Evolutionary conservation across 1,140 invertebrate genomes (phyloP).

Genomic region (Penaeus japonicus): DNA sequence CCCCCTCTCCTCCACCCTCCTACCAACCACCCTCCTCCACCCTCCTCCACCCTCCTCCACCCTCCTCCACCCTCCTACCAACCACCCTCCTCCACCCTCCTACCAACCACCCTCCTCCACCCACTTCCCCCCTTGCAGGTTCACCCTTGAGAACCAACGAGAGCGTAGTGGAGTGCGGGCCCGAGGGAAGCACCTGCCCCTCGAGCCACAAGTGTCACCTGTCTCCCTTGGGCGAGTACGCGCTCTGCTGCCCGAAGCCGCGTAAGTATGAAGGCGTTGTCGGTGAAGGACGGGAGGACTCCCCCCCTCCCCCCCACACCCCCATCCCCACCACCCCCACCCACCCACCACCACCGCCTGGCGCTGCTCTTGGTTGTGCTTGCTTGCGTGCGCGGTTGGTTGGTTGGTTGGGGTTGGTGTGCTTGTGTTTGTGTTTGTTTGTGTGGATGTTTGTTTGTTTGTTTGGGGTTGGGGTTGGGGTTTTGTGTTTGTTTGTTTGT

Average conservation of each 20-base stretch:
- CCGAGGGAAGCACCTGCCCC: slow-evolving; percentile 77
- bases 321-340: not conserved
- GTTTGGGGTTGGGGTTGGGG: too few relatives aligned
- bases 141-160: slow-evolving; percentile 63
- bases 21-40: not conserved
- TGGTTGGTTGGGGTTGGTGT: too few relatives aligned
- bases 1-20: too few relatives aligned
- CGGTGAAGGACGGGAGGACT: not conserved
- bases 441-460: too few relatives aligned
- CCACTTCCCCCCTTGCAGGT: slow-evolving; percentile 60
- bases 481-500: too few relatives aligned
- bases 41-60: not conserved
- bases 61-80: not conserved
- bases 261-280: slow-evolving; percentile 64
- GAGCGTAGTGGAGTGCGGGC: slow-evolving; percentile 73
- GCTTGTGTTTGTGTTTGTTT: too few relatives aligned
- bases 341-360: too few relatives aligned
- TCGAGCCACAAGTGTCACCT: slow-evolving; percentile 84
- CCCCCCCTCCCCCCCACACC: not conserved
- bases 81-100: not conserved
- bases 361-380: too few relatives aligned
- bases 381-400: too few relatives aligned
- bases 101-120: slow-evolving; percentile 44
- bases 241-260: slow-evolving; percentile 85
- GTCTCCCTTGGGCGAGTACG: slow-evolving; percentile 79